Percentiles rank a stretch among this genome's conserved stretches.
These are phyloP conservation scores for Pinna nobilis DNA, from an alignment of 1,140 invertebrate genomes.

Conservation along the genomic window DNA sequence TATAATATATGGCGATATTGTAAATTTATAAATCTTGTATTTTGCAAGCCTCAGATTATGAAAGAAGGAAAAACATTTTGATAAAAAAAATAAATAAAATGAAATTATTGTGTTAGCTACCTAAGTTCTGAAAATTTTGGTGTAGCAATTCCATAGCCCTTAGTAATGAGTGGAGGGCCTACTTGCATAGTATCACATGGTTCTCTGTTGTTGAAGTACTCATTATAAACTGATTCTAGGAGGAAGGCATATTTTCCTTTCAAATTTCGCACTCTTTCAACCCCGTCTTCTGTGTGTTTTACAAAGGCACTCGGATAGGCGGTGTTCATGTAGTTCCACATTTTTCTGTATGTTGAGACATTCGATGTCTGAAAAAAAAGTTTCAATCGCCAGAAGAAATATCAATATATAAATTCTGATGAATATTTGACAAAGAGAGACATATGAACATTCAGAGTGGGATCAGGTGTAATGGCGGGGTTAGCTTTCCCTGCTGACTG, in stretches of 20 bases:
- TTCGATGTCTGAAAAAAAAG: slow-evolving; percentile 84
- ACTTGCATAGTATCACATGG: slow-evolving; percentile 97
- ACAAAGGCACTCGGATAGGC: slow-evolving; percentile 66
- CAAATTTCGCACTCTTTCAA: slow-evolving; percentile 62
- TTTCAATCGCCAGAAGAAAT: not conserved
- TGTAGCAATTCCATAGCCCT: slow-evolving; percentile 95
- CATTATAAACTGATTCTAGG: slow-evolving; percentile 95
- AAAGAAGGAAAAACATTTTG: not conserved
- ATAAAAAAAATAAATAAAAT: not conserved
- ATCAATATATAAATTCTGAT: not conserved
- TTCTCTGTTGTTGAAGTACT: slow-evolving; percentile 93
- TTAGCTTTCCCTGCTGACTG: too few relatives aligned
- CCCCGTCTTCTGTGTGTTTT: slow-evolving; percentile 60
- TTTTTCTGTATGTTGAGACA: slow-evolving; percentile 91
- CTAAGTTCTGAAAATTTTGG: slow-evolving; percentile 91
- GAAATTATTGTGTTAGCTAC: slow-evolving; percentile 75
- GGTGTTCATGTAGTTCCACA: slow-evolving; percentile 94
- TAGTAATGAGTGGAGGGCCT: slow-evolving; percentile 91
- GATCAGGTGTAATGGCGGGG: too few relatives aligned
- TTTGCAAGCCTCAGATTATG: not conserved
- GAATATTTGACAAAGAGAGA: not conserved
- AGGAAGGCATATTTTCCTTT: slow-evolving; percentile 93
- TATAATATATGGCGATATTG: not conserved
- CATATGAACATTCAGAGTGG: too few relatives aligned
- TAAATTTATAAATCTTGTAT: not conserved